Conservation (phyloP, 2,797 vertebrate species). For the Eulemur coronatus region DNA sequence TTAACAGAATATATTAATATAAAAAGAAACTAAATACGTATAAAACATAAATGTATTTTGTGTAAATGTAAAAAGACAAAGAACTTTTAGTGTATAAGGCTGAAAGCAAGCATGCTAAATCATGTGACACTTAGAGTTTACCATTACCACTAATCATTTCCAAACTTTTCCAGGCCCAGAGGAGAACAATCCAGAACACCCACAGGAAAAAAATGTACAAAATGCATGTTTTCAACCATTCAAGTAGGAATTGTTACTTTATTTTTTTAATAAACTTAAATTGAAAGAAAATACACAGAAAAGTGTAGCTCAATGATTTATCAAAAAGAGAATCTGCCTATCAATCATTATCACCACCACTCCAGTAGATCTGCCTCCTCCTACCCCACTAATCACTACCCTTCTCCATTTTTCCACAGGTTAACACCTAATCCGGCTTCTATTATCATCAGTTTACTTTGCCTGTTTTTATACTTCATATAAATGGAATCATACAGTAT, state of each 20-base stretch:
- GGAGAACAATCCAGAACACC: neutral
- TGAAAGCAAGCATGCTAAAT: neutral
- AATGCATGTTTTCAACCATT: neutral
- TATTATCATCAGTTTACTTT: neutral
- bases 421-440: neutral
- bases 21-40: neutral
- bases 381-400: neutral
- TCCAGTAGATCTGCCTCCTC: neutral
- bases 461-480: neutral
- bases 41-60: neutral
- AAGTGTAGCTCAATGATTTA: neutral
- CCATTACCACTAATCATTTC: neutral
- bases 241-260: neutral
- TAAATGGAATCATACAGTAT: neutral
- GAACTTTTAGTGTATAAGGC: neutral
- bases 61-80: neutral
- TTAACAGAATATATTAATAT: neutral
- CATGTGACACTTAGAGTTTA: neutral
- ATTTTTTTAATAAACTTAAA: neutral
- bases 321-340: neutral
- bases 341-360: neutral
- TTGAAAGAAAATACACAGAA: neutral
- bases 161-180: neutral
- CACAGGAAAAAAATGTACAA: neutral
- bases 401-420: neutral